Percentiles rank a stretch among this genome's conserved stretches.
phyloP scores from a whole-genome alignment of 1,140 invertebrate species.

The Polypedilum vanderplanki region DNA sequence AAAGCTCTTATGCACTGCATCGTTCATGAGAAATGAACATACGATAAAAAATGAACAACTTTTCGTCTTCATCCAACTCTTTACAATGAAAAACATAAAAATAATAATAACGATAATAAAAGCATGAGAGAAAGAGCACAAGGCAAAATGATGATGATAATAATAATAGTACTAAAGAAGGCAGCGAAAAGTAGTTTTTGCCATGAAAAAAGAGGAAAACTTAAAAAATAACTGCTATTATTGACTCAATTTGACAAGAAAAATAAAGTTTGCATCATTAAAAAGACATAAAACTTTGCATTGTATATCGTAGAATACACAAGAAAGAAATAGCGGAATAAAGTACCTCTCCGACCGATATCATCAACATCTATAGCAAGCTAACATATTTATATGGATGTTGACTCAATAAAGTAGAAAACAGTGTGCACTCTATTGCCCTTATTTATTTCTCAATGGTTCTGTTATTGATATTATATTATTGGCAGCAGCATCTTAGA shows the following conservation, averaged over 20 bases:
- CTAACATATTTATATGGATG: no score
- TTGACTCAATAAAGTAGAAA: no score
- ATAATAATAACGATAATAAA: background rate
- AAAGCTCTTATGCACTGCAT: background rate
- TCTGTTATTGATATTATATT: no score
- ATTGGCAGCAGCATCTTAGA: no score
- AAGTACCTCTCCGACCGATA: no score
- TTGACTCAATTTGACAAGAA: slow-evolving; percentile 16
- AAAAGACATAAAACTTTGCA: slow-evolving; percentile 29
- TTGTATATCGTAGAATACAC: slow-evolving; percentile 29
- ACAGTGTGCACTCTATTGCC: no score
- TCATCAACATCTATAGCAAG: no score
- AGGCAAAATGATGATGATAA: slow-evolving; percentile 11
- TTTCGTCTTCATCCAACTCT: background rate
- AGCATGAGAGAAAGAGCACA: background rate
- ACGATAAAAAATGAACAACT: background rate
- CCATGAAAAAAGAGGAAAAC: background rate
- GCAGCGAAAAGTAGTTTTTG: slow-evolving; percentile 14
- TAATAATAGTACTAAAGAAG: background rate
- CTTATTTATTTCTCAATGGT: no score
- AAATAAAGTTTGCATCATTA: slow-evolving; percentile 23
- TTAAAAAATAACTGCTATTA: slow-evolving; percentile 13
- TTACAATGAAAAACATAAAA: background rate
- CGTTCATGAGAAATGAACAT: background rate
- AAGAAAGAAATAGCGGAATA: background rate